Evolutionary conservation across 2,888 invertebrate species (phyloP), one percentile per base, ranked within the genome.

Genomic region (Agriopis leucophaearia): DNA sequence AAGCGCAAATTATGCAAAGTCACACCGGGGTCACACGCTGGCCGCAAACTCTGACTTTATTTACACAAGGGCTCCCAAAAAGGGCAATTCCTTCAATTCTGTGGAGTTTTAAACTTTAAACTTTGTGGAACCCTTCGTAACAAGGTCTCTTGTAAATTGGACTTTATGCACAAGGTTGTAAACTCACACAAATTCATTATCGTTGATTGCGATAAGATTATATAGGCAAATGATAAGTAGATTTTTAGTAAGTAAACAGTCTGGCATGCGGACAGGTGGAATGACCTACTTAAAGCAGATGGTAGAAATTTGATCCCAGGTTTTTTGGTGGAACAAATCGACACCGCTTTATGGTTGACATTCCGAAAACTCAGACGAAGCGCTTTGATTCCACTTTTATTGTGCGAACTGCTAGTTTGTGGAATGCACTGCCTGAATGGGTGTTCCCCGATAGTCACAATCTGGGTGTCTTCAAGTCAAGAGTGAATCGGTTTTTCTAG

Each of bases 1-100:
- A 63, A 64, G 58, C 59, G 48, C 51, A 59, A 63, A 63, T 68
- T 68, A 68, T 68, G 67, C 67, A 59, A 54, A 58, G 63, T 63
- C 63, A 68, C 63, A 48, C 27, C 59, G 45, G 45, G 63, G 63
- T 64, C 67, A 55, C 63, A 42, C 44, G 48, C 27, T 35, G 61
- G 18, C n/a, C 58, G 47, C 40, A 59, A 63, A 56, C 56, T 56
- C 47, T 51, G 57, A 57, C 54, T 54, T 64, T 59, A 59, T 50
- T 48, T 59, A 59, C 59, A 59, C 16, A 59, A 48, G 48, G 40
- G 13, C 27, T 27, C 42, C 57, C 44, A 36, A 57, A 44, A 47
- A 57, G 45, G 57, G 57, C n/a, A 15, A 47, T 45, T 57, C 42
- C 55, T 27, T 55, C 27, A 55, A 55, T 27, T 55, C 18, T 13